Base-by-base conservation (phyloP, 2,113 vertebrate genomes). In the Meriones unguiculatus region DNA sequence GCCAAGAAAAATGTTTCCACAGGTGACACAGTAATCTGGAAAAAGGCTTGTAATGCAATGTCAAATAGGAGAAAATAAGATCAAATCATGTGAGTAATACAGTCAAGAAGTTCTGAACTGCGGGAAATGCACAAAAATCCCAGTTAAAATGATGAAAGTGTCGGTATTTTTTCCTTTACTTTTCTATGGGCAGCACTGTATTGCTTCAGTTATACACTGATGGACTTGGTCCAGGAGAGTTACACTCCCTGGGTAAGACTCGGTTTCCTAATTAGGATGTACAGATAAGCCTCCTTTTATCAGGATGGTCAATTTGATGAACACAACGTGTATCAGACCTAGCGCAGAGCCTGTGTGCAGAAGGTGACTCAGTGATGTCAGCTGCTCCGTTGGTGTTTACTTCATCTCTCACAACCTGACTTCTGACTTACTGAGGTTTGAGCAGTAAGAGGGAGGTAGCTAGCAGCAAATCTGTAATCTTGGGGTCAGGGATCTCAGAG, bases 1-100 rank as follows among this genome's bases (percentile, higher is more conserved):
- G 65, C 24, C 80, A 73, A 90, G 86, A 95, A 94, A 93, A 96
- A 89, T 64, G 82, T 25, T 86, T 94, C 81, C 86, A 64, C 94
- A 76, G 91, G 67, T 10, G 80, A 89, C 25, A 80, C 6, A 62
- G 67, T 91, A 91, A 93, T 20, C 77, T 93, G 70, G 41, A 81
- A 94, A 82, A 91, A 82, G 81, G 52, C 30, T 92, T 90, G 54
- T 72, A 52, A 70, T 75, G 52, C n/a, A 82, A 69, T 77, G 35
- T 69, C 89, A 89, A 96, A 93, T 73, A 64, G 85, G 17, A 28
- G 84, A 76, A 84, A 93, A 14, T 90, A 85, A 96, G 70, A 65
- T 52, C 30, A 89, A 85, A 76, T 46, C 78, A 70, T n/a, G 20
- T 67, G 73, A 87, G 82, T 75, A 84, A 90, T 87, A 86, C 97